Evolutionary conservation across 2,797 vertebrate species (phyloP).

Genomic region (Forpus xanthops): DNA sequence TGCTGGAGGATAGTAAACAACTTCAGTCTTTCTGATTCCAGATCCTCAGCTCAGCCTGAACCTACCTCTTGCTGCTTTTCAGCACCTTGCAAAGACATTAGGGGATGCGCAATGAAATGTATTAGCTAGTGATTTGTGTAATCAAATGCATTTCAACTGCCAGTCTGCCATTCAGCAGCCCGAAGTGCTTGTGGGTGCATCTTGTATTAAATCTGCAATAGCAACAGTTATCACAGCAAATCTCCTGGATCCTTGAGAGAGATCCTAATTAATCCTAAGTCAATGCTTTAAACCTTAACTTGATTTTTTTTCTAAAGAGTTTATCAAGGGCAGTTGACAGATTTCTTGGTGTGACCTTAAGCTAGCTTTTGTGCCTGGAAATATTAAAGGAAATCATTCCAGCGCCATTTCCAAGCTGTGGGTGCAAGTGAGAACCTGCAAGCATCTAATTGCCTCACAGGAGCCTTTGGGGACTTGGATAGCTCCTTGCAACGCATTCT

Average conservation of each 20-base stretch:
- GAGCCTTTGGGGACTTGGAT: neutral
- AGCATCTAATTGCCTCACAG: neutral
- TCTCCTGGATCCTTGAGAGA: neutral
- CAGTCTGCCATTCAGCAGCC: neutral
- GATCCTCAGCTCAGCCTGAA: neutral
- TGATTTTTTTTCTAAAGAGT: neutral
- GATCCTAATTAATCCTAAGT: neutral
- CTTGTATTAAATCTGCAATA: neutral
- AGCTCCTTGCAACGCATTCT: neutral
- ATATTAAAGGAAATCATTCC: neutral
- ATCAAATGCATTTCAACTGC: neutral
- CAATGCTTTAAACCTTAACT: neutral
- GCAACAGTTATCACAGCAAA: neutral
- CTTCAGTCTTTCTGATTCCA: neutral
- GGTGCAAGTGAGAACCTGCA: neutral
- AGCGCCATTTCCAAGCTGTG: neutral
- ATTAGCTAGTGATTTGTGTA: neutral
- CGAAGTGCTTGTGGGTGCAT: neutral
- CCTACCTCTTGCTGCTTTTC: neutral
- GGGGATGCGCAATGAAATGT: neutral
- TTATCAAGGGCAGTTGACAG: too few relatives aligned
- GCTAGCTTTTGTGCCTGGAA: neutral
- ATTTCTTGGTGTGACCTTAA: neutral
- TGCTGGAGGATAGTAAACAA: neutral
- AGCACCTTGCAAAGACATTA: neutral